Evolutionary conservation across 2,113 vertebrate species (phyloP), one percentile per base, ranked within the genome.

Genomic region (Miniopterus natalensis): DNA sequence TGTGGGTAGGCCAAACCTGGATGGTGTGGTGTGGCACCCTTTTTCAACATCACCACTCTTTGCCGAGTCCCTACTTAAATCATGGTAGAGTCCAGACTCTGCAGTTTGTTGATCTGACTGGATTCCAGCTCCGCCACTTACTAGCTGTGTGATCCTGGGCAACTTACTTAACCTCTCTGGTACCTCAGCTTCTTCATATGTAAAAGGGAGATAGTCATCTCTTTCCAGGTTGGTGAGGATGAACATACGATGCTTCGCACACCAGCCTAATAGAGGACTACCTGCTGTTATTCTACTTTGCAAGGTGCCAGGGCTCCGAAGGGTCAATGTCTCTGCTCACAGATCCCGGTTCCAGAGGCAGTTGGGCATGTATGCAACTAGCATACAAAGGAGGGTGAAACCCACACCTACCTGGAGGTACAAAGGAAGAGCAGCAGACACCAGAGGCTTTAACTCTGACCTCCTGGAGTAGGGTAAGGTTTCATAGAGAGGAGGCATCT

Each of bases 341-440:
- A 79, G 75, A 71, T 47, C 74, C 6, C 10, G 27, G 29, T 36
- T 70, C 45, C 61, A 3, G 27, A 53, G 86, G 71, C 45, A 45
- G 49, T 2, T 23, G 61, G 74, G 47, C 13, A 74, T 1, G 9
- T 3, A 53, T 3, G 66, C 36, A 25, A 25, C 71, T 49, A 59
- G 51, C 31, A 36, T 8, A 31, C 47, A 65, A 31, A 68, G 81
- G 21, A 51, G 68, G 61, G 29, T 29, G 40, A 45, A 55, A 51
- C 5, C 17, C 0, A 0, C 12, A 8, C 27, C 71, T 1, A 2
- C 42, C 68, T 0, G 5, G 29, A 47, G 49, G 51, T 8, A 9
- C 21, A 36, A 25, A 94, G 68, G 25, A n/a, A 68, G 55, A 31
- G 88, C 5, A 57, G 73, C 59, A n/a, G 84, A 40, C 11, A 2